Percentiles rank a stretch among this genome's conserved stretches.
Evolutionary conservation across 2,113 vertebrate species (phyloP).

Genomic region (Strigops habroptila): DNA sequence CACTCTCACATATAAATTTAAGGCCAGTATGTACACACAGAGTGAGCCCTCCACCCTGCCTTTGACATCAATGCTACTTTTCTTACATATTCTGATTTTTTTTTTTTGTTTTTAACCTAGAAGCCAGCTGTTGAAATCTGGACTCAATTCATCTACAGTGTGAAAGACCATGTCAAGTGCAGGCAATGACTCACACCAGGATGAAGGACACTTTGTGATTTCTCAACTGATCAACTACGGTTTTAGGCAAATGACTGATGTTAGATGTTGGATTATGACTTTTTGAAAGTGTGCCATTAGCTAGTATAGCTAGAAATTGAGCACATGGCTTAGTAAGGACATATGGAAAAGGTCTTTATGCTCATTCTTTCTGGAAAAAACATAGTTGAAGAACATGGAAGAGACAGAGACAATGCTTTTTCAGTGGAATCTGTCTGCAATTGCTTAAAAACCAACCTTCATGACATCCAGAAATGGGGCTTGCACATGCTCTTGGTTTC

Average conservation of each 20-base stretch:
- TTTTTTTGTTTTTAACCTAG: not conserved
- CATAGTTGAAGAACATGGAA: not conserved
- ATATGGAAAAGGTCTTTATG: not conserved
- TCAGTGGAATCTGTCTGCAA: not conserved
- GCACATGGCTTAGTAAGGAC: not conserved
- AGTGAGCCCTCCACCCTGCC: not conserved
- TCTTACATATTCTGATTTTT: not conserved
- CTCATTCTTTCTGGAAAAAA: not conserved
- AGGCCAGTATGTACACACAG: not conserved
- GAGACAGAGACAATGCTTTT: not conserved
- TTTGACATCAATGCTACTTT: not conserved
- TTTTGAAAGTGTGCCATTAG: constrained; percentile 35
- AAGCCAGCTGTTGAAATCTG: constrained; percentile 44
- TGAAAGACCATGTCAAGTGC: constrained; percentile 46
- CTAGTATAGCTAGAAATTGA: not conserved
- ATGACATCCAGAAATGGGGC: not conserved
- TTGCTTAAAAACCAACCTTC: not conserved
- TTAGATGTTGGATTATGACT: constrained; percentile 4
- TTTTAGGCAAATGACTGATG: constrained; percentile 18
- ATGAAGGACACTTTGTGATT: constrained; percentile 24
- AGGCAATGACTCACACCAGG: constrained; percentile 11
- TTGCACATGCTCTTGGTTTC: not conserved
- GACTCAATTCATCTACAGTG: constrained; percentile 6
- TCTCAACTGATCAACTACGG: constrained; percentile 4
- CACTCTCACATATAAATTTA: not conserved